Evolutionary conservation across 1,140 invertebrate genomes (phyloP).

Genomic region (Drosophila triauraria): DNA sequence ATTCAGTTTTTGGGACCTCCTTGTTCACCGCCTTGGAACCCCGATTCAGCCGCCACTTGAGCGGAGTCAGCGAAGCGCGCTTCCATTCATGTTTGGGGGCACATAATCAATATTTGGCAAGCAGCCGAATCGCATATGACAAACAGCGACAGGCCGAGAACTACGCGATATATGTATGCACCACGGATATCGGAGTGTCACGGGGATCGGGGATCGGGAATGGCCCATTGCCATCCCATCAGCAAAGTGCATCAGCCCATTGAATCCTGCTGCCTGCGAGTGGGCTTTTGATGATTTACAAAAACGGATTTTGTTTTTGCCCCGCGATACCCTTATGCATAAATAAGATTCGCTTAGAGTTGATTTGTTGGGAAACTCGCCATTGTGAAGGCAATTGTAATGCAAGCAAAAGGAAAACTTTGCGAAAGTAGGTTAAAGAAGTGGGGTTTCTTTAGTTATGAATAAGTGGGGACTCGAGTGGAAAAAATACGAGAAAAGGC

Average conservation of each 20-base stretch:
- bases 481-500: background rate
- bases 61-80: slow-evolving; percentile 69
- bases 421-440: background rate
- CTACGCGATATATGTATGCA: slow-evolving; percentile 50
- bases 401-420: background rate
- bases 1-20: slow-evolving; percentile 3
- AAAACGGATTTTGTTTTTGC: slow-evolving; percentile 46
- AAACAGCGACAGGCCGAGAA: slow-evolving; percentile 71
- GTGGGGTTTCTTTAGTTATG: slow-evolving; percentile 1
- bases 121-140: slow-evolving; percentile 79
- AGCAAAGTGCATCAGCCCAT: slow-evolving; percentile 62
- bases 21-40: background rate
- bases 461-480: no score
- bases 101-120: slow-evolving; percentile 82
- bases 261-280: slow-evolving; percentile 44
- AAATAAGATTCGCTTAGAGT: slow-evolving; percentile 26
- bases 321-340: slow-evolving; percentile 29
- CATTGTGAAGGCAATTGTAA: slow-evolving; percentile 9
- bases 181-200: slow-evolving; percentile 5
- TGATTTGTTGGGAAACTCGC: slow-evolving; percentile 15
- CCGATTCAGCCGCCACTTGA: slow-evolving; percentile 34
- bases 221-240: slow-evolving; percentile 40
- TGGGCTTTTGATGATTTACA: slow-evolving; percentile 71
- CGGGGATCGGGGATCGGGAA: slow-evolving; percentile 17
- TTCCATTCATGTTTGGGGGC: slow-evolving; percentile 79